Evolutionary conservation across 2,797 vertebrate genomes (phyloP), one percentile per base, ranked within the genome.

Genomic region (Hirundo rustica): DNA sequence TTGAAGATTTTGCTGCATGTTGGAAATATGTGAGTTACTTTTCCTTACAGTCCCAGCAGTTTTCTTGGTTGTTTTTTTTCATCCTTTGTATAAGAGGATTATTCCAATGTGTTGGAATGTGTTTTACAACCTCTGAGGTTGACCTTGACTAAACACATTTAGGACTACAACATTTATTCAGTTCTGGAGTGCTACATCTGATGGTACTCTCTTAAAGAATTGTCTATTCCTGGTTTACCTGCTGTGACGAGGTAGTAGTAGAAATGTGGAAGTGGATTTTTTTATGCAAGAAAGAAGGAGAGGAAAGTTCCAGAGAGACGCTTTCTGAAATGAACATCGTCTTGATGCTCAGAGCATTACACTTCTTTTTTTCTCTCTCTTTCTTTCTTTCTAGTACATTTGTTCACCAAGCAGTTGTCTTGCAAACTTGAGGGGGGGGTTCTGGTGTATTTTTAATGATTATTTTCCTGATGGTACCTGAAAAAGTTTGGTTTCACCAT

Each of bases 321-420:
- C 9, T 27, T 48, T 36, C 27, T 62, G 32, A 50, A 61, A 38
- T 62, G 3, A 62, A 17, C 3, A 20, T 55, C 13, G 44, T 50
- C 38, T 64, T 78, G 30, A 19, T 40, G 7, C 30, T 85, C 29
- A 68, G 9, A 80, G 7, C 32, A 74, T 26, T 3, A 65, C 67
- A 15, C 7, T 16, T 45, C 0, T 30, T 34, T 60, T 80, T 30
- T 19, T 64, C 3, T 61, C 16, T 51, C 1, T 38, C 13, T 62
- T 5, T 36, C 2, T 38, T n/a, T 48, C 13, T 67, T 8, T 38
- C 2, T 17, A 19, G 3, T 38, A 5, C 38, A 38, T 38, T 38
- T 38, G 38, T 38, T 38, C 40, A 45, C 26, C 9, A 51, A n/a
- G 4, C 0, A 1, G 40, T 45, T 19, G 3, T 79, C n/a, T 48